Evolutionary conservation across 2,888 invertebrate genomes (phyloP).

Genomic region (Eretmocerus hayati): DNA sequence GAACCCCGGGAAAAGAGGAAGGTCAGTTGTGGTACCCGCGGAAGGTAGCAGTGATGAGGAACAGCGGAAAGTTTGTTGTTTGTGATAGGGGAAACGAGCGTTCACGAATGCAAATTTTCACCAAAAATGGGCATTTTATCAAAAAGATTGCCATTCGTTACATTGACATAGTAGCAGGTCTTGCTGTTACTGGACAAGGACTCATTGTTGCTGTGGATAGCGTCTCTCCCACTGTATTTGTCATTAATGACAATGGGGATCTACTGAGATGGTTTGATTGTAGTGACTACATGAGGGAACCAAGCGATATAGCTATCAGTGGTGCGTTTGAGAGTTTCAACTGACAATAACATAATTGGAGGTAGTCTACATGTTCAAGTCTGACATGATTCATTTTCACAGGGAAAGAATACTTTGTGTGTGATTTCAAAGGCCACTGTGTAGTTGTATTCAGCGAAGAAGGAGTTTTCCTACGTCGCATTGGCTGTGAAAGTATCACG

Average conservation of each 20-base stretch:
- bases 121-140: slow-evolving; percentile 89
- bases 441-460: slow-evolving; percentile 93
- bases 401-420: slow-evolving; percentile 92
- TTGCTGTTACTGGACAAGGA: slow-evolving; percentile 87
- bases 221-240: slow-evolving; percentile 93
- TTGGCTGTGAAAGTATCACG: slow-evolving; percentile 91
- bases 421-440: slow-evolving; percentile 97
- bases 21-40: slow-evolving; percentile 96
- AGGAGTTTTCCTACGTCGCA: slow-evolving; percentile 84
- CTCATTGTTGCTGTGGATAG: slow-evolving; percentile 96
- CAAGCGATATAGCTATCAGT: slow-evolving; percentile 92
- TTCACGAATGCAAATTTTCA: slow-evolving; percentile 96
- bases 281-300: slow-evolving; percentile 95
- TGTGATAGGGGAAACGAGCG: slow-evolving; percentile 96
- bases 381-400: slow-evolving; percentile 27
- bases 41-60: slow-evolving; percentile 86
- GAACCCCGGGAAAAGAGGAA: slow-evolving; percentile 90
- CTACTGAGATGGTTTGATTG: slow-evolving; percentile 95
- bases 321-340: too few species aligned
- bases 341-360: too few species aligned
- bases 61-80: slow-evolving; percentile 87
- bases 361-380: too few species aligned
- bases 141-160: slow-evolving; percentile 89
- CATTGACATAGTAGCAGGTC: slow-evolving; percentile 86
- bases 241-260: slow-evolving; percentile 86